These are phyloP conservation scores for Equus przewalskii DNA, from an alignment of 2,113 vertebrate species.

Conservation along the genomic window DNA sequence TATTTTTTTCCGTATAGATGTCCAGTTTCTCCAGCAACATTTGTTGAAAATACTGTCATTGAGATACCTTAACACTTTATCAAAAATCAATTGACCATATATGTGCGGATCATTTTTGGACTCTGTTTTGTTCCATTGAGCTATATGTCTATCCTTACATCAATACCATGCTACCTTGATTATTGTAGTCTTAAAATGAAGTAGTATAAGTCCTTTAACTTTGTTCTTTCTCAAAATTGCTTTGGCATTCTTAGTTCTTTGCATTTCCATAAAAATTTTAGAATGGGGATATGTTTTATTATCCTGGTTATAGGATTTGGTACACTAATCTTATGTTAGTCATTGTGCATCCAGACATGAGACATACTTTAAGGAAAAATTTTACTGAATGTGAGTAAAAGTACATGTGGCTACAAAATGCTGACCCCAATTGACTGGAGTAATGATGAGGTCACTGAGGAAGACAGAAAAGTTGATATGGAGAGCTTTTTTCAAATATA, in stretches of 20 bases:
- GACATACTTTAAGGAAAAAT: neutral
- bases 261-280: neutral
- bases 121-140: neutral
- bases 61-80: neutral
- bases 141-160: neutral
- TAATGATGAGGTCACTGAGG: neutral
- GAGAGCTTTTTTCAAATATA: neutral
- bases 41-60: conserved; percentile 39
- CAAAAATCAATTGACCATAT: neutral
- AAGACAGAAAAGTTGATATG: neutral
- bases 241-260: neutral
- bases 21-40: neutral
- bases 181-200: neutral
- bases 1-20: neutral
- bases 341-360: neutral
- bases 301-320: neutral
- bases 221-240: neutral
- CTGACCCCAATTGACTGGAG: neutral
- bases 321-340: neutral
- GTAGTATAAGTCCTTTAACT: neutral
- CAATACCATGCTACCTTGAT: neutral
- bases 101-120: neutral
- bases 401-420: neutral
- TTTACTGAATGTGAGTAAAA: neutral
- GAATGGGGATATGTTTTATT: neutral